Base-by-base conservation (phyloP, 2,888 invertebrate genomes). In the Marronus borbonicus region DNA sequence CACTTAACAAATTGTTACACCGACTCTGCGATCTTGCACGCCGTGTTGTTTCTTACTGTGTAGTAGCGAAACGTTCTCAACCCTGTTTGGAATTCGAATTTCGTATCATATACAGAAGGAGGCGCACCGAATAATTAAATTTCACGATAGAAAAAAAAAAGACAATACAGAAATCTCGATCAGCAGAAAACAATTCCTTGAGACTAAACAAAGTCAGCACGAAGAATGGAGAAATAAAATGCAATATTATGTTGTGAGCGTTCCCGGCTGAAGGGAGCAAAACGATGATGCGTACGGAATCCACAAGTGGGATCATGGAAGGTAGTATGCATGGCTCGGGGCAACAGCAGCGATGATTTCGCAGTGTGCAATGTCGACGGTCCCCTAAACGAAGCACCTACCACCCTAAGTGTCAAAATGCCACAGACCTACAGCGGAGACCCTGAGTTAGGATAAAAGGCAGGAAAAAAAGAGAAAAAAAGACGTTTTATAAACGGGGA, bases 201-300 rank as follows among this genome's bases (percentile, higher is more conserved):
- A 12, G 10, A 8, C 44, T 8, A 12, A 44, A 44, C 12, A 12
- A 44, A 12, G 8, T 44, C 44, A 2, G 44, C 44, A 44, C 12
- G 44, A 8, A 44, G 44, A 12, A 44, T 44, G 44, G 44, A 44
- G 12, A 49, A 49, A 66, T 44, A 66, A 66, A 66, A 44, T 20
- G 65, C 12, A 65, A 58, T 62, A 62, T 44, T 44, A 12, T 44
- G 44, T 44, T 74, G 78, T 44, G 52, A 58, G 68, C 60, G 74
- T 66, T 75, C 77, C 80, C 78, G 68, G 78, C 80, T 81, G 81
- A 78, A 75, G 74, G 79, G 81, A 78, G 80, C 81, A 81, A 81
- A 80, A 77, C 82, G 79, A 79, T 78, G 84, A 83, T 81, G 83
- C 83, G 82, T 82, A 79, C 80, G 83, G 82, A 84, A 83, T 83